These are phyloP conservation scores for Plectropomus leopardus DNA, from an alignment of 2,113 vertebrate species.

Conservation along the genomic window DNA sequence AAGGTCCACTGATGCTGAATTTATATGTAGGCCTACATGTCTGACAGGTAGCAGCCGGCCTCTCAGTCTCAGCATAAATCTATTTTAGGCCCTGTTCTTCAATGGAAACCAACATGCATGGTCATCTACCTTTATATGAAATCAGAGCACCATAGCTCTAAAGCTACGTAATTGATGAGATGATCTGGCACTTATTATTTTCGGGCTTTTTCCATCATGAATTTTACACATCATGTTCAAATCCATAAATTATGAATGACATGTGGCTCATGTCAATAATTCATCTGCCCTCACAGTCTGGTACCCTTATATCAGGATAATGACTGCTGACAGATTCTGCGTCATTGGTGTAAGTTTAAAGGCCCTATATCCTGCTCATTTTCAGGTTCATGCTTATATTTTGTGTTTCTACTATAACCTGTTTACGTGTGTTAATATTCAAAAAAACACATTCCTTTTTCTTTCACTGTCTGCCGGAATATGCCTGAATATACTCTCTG, in stretches of 20 bases:
- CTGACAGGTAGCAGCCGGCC: not conserved
- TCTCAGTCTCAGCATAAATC: constrained; percentile 1
- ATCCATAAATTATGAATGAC: constrained; percentile 54
- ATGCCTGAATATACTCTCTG: too few species aligned
- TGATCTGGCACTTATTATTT: not conserved
- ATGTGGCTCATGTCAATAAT: constrained; percentile 56
- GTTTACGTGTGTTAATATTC: too few species aligned
- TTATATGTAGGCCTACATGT: not conserved
- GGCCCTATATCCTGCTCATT: too few species aligned
- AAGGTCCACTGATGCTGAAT: constrained; percentile 5
- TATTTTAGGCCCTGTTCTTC: not conserved
- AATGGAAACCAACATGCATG: constrained; percentile 2
- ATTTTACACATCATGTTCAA: constrained; percentile 35
- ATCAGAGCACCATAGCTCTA: not conserved
- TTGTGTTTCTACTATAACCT: too few species aligned
- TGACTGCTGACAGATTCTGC: not conserved
- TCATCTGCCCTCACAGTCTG: constrained; percentile 39
- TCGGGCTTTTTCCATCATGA: not conserved
- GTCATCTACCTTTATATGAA: not conserved
- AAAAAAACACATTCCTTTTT: too few species aligned
- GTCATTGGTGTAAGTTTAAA: not conserved
- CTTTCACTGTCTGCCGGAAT: too few species aligned
- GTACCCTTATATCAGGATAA: constrained; percentile 4
- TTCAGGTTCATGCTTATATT: too few species aligned
- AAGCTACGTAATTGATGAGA: not conserved